These are phyloP conservation scores for Pachyseris speciosa DNA, from an alignment of 64 coral and sea anemone species.

Conservation along the genomic window DNA sequence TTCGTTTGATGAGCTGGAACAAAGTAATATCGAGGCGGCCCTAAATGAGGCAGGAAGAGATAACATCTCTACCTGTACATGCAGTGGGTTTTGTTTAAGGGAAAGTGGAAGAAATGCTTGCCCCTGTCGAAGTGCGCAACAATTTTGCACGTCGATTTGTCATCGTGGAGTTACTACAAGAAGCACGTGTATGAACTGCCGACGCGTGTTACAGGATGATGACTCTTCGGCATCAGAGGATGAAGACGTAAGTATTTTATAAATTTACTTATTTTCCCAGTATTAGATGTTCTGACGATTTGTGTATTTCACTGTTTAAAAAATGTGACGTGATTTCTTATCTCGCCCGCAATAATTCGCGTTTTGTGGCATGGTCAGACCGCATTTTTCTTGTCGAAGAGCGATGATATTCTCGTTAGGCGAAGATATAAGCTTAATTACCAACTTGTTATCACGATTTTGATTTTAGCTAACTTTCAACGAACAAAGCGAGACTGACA, in stretches of 20 bases:
- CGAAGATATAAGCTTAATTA: too few species aligned
- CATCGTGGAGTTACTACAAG: not conserved
- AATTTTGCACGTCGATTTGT: not conserved
- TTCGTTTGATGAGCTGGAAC: not conserved
- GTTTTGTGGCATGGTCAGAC: too few species aligned
- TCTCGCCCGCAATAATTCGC: too few species aligned
- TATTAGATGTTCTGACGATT: not conserved
- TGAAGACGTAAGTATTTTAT: too few species aligned
- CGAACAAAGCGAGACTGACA: not conserved
- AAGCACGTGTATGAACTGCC: not conserved
- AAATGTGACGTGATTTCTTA: too few species aligned
- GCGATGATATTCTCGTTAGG: too few species aligned
- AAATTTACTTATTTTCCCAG: not conserved
- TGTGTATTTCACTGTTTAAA: too few species aligned
- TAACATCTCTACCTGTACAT: not conserved
- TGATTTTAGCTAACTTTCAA: not conserved
- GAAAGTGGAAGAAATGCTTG: not conserved
- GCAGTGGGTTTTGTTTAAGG: not conserved
- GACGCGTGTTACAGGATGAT: not conserved
- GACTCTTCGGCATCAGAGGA: not conserved
- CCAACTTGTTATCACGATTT: not conserved
- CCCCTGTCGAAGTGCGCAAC: not conserved
- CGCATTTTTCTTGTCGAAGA: too few species aligned
- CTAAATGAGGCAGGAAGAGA: not conserved
- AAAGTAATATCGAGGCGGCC: not conserved